A percentile compares a stretch with the other conserved stretches of the same genome.
These are phyloP conservation scores for Umimayanthus kanabou DNA, from an alignment of 92 coral and sea anemone species.

Conservation along the genomic window DNA sequence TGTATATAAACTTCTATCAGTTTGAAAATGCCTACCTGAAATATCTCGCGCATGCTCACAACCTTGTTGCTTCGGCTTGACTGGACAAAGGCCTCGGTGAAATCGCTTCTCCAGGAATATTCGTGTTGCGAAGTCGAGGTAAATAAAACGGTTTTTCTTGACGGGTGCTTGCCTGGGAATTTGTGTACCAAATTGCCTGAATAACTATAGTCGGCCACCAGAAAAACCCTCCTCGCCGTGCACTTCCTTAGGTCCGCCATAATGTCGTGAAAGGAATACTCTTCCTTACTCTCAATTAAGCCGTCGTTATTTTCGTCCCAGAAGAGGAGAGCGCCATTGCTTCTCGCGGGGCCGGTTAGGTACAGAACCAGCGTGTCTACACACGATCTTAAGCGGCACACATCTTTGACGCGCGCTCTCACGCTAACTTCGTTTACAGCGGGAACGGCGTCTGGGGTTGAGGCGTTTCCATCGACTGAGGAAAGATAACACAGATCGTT, in stretches of 20 bases:
- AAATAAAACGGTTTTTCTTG: constrained; percentile 50
- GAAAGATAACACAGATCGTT: constrained; percentile 10
- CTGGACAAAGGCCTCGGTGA: constrained; percentile 62
- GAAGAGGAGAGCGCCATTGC: constrained; percentile 88
- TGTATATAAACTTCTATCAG: no score
- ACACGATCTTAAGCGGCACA: constrained; percentile 65
- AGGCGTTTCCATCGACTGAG: constrained; percentile 71
- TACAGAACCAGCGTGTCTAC: constrained; percentile 85
- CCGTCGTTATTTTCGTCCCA: constrained; percentile 89
- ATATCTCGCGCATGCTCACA: constrained; percentile 55
- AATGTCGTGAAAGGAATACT: constrained; percentile 73
- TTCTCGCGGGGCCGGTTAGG: constrained; percentile 87
- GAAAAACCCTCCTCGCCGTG: constrained; percentile 72
- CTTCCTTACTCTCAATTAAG: constrained; percentile 72
- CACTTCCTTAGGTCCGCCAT: constrained; percentile 82
- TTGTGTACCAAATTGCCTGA: constrained; percentile 81
- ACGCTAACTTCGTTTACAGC: constrained; percentile 63
- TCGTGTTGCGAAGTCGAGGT: constrained; percentile 62
- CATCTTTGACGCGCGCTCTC: constrained; percentile 66
- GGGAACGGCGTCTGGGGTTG: constrained; percentile 70
- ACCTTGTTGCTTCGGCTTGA: constrained; percentile 49
- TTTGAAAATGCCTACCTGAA: constrained; percentile 57
- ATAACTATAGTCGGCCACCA: constrained; percentile 94
- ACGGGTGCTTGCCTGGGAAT: constrained; percentile 48
- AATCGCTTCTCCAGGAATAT: constrained; percentile 72